Conservation (phyloP, 1,140 invertebrate genomes). For the Drosophila triauraria region DNA sequence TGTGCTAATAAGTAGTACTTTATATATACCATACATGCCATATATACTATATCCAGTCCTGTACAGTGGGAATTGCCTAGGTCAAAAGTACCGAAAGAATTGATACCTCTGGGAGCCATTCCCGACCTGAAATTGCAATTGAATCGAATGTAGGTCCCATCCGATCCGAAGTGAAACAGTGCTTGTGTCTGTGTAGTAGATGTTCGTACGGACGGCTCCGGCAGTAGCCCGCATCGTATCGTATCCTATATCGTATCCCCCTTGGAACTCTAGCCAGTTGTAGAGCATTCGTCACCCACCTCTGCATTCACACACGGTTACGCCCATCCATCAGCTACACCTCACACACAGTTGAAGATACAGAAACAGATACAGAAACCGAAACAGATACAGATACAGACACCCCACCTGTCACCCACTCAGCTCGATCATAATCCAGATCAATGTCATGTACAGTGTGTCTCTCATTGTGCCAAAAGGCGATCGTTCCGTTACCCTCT, state of each 20-base stretch:
- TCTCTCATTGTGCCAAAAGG: constrained; percentile 73
- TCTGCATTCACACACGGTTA: constrained; percentile 36
- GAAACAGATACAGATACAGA: constrained; percentile 50
- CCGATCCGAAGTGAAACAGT: constrained; percentile 55
- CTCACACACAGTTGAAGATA: constrained; percentile 34
- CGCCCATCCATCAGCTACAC: constrained; percentile 33
- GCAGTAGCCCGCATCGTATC: constrained; percentile 49
- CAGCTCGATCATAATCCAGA: constrained; percentile 56
- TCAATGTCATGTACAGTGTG: constrained; percentile 66
- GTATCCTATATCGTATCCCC: constrained; percentile 37
- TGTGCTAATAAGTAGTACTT: constrained; percentile 61
- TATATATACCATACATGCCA: constrained; percentile 70
- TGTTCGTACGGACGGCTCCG: constrained; percentile 49
- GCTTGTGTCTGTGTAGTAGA: constrained; percentile 81
- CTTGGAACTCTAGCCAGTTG: constrained; percentile 48
- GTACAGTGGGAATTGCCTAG: constrained; percentile 65
- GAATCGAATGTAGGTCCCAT: constrained; percentile 56
- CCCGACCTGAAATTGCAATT: constrained; percentile 39
- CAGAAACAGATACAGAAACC: constrained; percentile 31
- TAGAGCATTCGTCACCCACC: constrained; percentile 62
- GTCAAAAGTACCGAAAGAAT: constrained; percentile 1
- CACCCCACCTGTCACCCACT: constrained; percentile 42
- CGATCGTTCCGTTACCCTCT: constrained; percentile 52
- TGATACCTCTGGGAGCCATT: constrained; percentile 2
- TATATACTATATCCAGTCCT: constrained; percentile 56